Evolutionary conservation across 2,888 invertebrate species (phyloP).

Genomic region (Ennomos fuscantarius): DNA sequence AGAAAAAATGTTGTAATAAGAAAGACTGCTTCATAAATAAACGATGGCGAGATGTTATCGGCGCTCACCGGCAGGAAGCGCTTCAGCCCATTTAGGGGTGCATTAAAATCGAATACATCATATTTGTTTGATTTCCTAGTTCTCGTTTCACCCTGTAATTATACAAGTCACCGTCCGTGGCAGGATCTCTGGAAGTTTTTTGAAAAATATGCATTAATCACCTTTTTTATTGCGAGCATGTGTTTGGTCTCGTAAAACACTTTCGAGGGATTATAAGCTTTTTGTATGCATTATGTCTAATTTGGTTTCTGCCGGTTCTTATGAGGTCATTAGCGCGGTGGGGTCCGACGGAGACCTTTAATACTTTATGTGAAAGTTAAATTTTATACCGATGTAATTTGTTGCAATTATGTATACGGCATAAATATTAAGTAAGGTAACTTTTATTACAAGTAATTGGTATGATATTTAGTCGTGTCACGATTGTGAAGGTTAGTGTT

Average conservation of each 20-base stretch:
- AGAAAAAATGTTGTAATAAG: slow-evolving; percentile 49
- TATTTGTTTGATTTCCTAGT: slow-evolving; percentile 86
- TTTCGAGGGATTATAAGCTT: slow-evolving; percentile 73
- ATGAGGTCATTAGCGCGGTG: slow-evolving; percentile 74
- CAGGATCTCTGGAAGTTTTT: slow-evolving; percentile 76
- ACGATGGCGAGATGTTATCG: slow-evolving; percentile 78
- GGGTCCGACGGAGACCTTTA: slow-evolving; percentile 53
- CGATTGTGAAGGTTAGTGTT: slow-evolving; percentile 20
- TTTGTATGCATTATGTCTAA: slow-evolving; percentile 77
- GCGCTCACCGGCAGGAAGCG: slow-evolving; percentile 76
- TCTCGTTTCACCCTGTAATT: slow-evolving; percentile 84
- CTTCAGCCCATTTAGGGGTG: slow-evolving; percentile 84
- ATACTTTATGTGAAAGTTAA: slow-evolving; percentile 60
- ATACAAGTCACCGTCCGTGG: slow-evolving; percentile 81
- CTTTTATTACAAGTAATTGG: no score
- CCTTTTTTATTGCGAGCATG: slow-evolving; percentile 81
- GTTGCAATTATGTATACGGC: slow-evolving; percentile 14
- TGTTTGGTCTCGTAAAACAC: slow-evolving; percentile 80
- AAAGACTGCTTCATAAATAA: slow-evolving; percentile 75
- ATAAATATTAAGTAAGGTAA: background rate
- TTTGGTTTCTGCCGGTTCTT: slow-evolving; percentile 73
- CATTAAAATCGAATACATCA: slow-evolving; percentile 86
- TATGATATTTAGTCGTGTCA: background rate
- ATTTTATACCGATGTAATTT: slow-evolving; percentile 63
- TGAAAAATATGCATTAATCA: slow-evolving; percentile 81